Base-by-base conservation (phyloP, 2,888 invertebrate genomes). In the Dasysyrphus albostriatus region DNA sequence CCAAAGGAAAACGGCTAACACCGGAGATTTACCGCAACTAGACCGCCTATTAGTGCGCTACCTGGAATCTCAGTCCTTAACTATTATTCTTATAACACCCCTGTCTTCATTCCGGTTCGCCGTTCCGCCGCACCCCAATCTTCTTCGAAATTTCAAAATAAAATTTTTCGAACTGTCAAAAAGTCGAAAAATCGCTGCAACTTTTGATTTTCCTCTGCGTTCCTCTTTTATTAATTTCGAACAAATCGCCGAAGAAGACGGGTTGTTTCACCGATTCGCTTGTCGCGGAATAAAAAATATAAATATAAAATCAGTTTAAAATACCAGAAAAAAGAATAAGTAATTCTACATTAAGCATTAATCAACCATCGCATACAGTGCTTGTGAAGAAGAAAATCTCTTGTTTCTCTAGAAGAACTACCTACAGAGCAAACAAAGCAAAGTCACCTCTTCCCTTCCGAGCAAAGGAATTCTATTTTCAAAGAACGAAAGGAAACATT, bases 231-330 rank as follows among this genome's bases (percentile, higher is more conserved):
- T 61, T 67, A 83, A 75, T 83, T 83, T 88, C 83, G 88, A 88
- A 83, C 37, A 73, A 83, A 88, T 83, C 79, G 75, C 80, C 63
- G 83, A 83, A 83, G 88, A 67, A 76, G 73, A 73, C 83, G 88
- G 88, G 88, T 88, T 75, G 67, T 24, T 76, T 74, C 87, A 67
- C 77, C 82, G 77, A 81, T 74, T 87, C 78, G 83, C 87, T 87
- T 83, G 87, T 87, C 83, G 87, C 70, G 82, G 83, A 83, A 79
- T 70, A 44, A 16, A 56, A 67, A 65, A 34, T 14, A 16, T 14
- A 16, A 58, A 78, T 58, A 39, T 49, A 51, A 79, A 65, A 47
- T 67, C 51, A 54, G 14, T 69, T 69, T 54, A 39, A 69, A 61
- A 42, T 42, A 39, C 19, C 19, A 14, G 8, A 32, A 16, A 37